Percentiles rank a stretch among this genome's conserved stretches.
Conservation (phyloP, 2,113 vertebrate genomes). For the Phrynosoma platyrhinos region DNA sequence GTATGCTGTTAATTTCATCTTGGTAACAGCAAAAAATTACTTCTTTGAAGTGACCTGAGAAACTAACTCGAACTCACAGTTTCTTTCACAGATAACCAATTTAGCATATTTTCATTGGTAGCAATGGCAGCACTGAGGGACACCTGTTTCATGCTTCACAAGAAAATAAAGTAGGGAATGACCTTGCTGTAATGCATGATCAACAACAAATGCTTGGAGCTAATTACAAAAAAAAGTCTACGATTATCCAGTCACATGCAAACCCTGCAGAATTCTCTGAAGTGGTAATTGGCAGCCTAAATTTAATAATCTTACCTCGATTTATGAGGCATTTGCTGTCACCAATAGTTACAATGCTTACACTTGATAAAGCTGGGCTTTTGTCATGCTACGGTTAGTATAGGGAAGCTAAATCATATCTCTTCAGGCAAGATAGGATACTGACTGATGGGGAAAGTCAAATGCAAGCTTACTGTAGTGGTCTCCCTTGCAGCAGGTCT, state of each 20-base stretch:
- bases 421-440: neutral
- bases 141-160: constrained; percentile 27
- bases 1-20: neutral
- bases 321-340: constrained; percentile 3
- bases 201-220: constrained; percentile 39
- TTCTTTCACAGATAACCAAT: neutral
- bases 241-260: constrained; percentile 27
- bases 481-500: neutral
- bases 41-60: neutral
- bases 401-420: neutral
- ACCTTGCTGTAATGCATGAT: constrained; percentile 59
- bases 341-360: neutral
- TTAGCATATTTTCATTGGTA: constrained; percentile 54
- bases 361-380: neutral
- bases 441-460: neutral
- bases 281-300: constrained; percentile 19
- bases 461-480: neutral
- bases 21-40: neutral
- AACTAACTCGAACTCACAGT: neutral
- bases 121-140: neutral
- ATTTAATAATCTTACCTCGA: constrained; percentile 38
- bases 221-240: constrained; percentile 55
- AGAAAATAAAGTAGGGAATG: constrained; percentile 53
- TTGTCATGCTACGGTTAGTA: neutral
- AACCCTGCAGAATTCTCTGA: constrained; percentile 45